Evolutionary conservation across 2,797 vertebrate genomes (phyloP), one percentile per base, ranked within the genome.

Genomic region (Pelodytes ibericus): DNA sequence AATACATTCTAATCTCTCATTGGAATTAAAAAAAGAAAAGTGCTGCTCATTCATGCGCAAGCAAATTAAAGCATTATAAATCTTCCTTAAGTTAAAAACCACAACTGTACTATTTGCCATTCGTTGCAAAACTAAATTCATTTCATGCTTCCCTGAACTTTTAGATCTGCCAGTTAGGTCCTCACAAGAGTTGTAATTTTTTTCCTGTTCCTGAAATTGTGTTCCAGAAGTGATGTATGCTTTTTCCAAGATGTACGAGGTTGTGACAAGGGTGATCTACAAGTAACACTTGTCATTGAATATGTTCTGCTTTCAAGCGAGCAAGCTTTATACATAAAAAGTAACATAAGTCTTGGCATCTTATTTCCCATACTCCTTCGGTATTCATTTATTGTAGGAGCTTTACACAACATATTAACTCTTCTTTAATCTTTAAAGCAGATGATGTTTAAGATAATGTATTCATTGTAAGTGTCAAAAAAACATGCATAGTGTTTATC

Each of bases 191-290:
- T 61, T 78, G 26, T 51, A 51, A 62, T 72, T 61, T 67, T 72
- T 68, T 53, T 51, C 69, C 24, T 72, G 60, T 41, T 71, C 66
- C 33, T 49, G 53, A 72, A 67, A 60, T 61, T 61, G 71, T 79
- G 30, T 68, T 79, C 44, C 24, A 56, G 70, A 51, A 61, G 24
- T 29, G 41, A 68, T 72, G 31, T 67, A 61, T 78, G 57, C 24
- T 67, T 76, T 67, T 60, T 72, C 62, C 18, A 60, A 51, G 56
- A 78, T 44, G 47, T 60, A 72, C 53, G 30, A 68, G 62, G 57
- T 62, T 79, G 63, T 67, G 63, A 56, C 63, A 79, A 79, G 57
- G 56, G 70, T 77, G 62, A 77, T 72, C 69, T 72, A 72, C 74
- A 66, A 72, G 61, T 20, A 79, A 62, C 70, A 61, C 62, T 62